These are phyloP conservation scores for Cactoblastis cactorum DNA, from an alignment of 2,888 invertebrate genomes.

Conservation along the genomic window DNA sequence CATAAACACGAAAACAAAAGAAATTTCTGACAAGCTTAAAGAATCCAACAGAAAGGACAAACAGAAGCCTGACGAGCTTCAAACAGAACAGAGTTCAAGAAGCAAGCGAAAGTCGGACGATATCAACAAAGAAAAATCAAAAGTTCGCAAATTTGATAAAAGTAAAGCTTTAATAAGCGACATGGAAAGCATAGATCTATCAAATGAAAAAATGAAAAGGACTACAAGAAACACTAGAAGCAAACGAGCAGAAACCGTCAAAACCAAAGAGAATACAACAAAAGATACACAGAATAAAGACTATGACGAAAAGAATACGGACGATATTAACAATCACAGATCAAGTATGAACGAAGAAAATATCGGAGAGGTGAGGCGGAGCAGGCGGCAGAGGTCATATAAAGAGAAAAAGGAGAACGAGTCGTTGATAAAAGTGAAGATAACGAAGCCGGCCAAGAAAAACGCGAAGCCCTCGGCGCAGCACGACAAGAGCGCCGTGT, in stretches of 20 bases:
- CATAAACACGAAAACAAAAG: too few relatives aligned
- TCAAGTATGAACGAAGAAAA: slow-evolving; percentile 23
- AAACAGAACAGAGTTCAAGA: neutral
- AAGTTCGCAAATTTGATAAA: neutral
- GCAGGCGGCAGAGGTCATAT: slow-evolving; percentile 41
- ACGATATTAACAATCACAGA: slow-evolving; percentile 13
- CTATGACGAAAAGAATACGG: slow-evolving; percentile 8
- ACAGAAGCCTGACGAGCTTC: neutral
- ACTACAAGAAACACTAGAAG: slow-evolving; percentile 21
- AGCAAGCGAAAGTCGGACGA: neutral
- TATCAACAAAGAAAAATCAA: neutral
- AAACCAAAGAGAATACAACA: slow-evolving; percentile 4
- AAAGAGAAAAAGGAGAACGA: slow-evolving; percentile 32
- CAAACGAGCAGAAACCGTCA: slow-evolving; percentile 9
- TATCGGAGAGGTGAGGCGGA: slow-evolving; percentile 42
- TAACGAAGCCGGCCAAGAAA: slow-evolving; percentile 13
- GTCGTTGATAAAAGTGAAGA: slow-evolving; percentile 21
- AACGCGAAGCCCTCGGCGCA: slow-evolving; percentile 13
- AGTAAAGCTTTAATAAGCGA: neutral
- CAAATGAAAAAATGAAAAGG: slow-evolving; percentile 6
- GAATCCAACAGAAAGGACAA: neutral
- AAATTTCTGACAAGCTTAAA: too few relatives aligned
- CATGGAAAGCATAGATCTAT: neutral
- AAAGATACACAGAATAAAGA: neutral
- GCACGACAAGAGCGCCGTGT: slow-evolving; percentile 52